Evolutionary conservation across 2,888 invertebrate species (phyloP), one percentile per base, ranked within the genome.

Genomic region (Agriotes lineatus): DNA sequence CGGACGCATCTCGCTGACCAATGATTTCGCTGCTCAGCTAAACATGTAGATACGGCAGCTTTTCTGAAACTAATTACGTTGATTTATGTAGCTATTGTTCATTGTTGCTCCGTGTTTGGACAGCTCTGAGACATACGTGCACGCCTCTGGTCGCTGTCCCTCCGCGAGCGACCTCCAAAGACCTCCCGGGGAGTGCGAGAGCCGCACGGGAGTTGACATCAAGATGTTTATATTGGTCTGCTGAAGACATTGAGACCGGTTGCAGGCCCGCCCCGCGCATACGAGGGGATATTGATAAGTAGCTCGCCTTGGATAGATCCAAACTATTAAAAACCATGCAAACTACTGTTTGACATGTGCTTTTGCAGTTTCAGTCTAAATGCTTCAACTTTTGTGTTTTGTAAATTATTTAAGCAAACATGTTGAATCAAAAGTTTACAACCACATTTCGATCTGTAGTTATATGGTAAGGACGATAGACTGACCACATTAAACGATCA

Each of bases 61-160:
- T 82, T 82, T 79, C 82, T 81, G 89, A 90, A 91, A 92, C 93
- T 93, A 94, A 94, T 94, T 94, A 94, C 93, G 91, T 92, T 93
- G 93, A 94, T 94, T 94, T 94, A 94, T 94, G 92, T 91, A 87
- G 88, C 93, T 91, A 94, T 94, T 94, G 93, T 93, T 90, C 93
- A 92, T 93, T 93, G 93, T 93, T 90, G 89, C 83, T 87, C 87
- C 86, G 87, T 86, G 87, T 85, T 85, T 82, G 83, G 83, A 83
- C 82, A 85, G 83, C 80, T 81, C 74, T 78, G 80, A 80, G 81
- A 82, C 81, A 79, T 81, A 81, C 80, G 83, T 82, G 82, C 80
- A 82, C 83, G 82, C 83, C 83, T 81, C 81, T 78, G 77, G 70
- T 74, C 72, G 71, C 50, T 65, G 69, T 69, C 70, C 72, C 70